These are phyloP conservation scores for Drosophila bunnanda DNA, from an alignment of 2,888 invertebrate genomes.

Conservation along the genomic window DNA sequence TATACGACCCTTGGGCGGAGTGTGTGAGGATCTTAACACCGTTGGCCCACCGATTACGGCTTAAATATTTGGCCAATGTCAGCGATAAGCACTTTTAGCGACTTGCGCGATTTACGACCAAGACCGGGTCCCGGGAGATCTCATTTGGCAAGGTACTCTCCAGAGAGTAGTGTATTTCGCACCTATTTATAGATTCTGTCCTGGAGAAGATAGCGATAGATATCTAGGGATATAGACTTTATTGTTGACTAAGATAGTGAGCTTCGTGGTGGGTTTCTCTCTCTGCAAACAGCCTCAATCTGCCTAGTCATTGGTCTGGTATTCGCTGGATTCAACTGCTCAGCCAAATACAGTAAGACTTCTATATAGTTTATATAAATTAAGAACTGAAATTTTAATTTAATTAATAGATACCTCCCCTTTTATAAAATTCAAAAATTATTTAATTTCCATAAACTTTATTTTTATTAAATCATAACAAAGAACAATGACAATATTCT, in stretches of 20 bases:
- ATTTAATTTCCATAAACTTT: neutral
- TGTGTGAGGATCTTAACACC: conserved; percentile 31
- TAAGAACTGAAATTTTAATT: neutral
- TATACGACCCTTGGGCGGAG: conserved; percentile 27
- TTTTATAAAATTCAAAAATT: neutral
- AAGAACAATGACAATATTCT: neutral
- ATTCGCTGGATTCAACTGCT: neutral
- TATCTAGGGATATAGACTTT: conserved; percentile 4
- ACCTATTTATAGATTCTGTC: conserved; percentile 15
- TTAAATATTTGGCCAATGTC: conserved; percentile 42
- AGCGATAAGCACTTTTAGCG: conserved; percentile 22
- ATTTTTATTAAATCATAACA: neutral
- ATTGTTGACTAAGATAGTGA: conserved; percentile 8
- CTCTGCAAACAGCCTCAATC: neutral
- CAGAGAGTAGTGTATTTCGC: neutral
- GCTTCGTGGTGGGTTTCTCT: conserved; percentile 1
- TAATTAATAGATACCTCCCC: neutral
- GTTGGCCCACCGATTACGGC: conserved; percentile 15
- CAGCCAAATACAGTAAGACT: neutral
- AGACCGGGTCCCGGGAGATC: neutral
- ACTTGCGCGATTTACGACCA: conserved; percentile 14
- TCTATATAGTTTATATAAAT: too few relatives aligned
- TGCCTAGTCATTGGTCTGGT: conserved; percentile 9
- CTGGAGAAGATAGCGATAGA: neutral
- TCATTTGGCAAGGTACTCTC: neutral